Evolutionary conservation across 2,797 vertebrate species (phyloP), one percentile per base, ranked within the genome.

Genomic region (Catostomus latipinnis): DNA sequence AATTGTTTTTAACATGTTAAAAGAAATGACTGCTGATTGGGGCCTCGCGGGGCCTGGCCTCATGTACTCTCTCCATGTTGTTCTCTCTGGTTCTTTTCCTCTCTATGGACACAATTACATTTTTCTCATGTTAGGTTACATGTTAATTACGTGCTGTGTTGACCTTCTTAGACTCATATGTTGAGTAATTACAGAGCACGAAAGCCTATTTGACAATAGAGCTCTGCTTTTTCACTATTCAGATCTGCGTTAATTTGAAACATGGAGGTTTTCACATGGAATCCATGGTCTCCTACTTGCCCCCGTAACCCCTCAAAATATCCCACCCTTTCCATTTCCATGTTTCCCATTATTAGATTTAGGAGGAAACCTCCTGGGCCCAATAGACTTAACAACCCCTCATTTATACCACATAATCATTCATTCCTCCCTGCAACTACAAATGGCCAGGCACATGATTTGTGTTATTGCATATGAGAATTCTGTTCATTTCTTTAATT

Each of bases 291-390:
- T 71, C 76, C 60, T 60, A 62, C 50, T 66, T 60, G 56, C 70
- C 56, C 74, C 34, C 54, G 0, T 67, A 80, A 53, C 73, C 68
- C 22, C 71, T 77, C 62, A 60, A 69, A 78, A 70, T 81, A 67
- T 81, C 74, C 71, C 68, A 11, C 71, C 57, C 50, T 48, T 77
- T 73, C 34, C 22, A 67, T 48, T 71, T 79, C 75, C 66, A 78
- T 49, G 54, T 57, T 86, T 88, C 90, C 87, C 89, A 91, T 92
- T 92, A 92, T 92, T 92, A 92, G 89, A 91, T 93, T 93, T 92
- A 89, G 88, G 88, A 89, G 86, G 91, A 90, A 91, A 91, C 85
- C 90, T 73, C 80, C 88, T 87, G 90, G 91, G 92, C 89, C 90
- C 87, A 83, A 83, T 91, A 88, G 90, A 90, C 91, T 92, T 91